phyloP scores from a whole-genome alignment of 2,888 invertebrate genomes.

The Drosophila flavopinicola region DNA sequence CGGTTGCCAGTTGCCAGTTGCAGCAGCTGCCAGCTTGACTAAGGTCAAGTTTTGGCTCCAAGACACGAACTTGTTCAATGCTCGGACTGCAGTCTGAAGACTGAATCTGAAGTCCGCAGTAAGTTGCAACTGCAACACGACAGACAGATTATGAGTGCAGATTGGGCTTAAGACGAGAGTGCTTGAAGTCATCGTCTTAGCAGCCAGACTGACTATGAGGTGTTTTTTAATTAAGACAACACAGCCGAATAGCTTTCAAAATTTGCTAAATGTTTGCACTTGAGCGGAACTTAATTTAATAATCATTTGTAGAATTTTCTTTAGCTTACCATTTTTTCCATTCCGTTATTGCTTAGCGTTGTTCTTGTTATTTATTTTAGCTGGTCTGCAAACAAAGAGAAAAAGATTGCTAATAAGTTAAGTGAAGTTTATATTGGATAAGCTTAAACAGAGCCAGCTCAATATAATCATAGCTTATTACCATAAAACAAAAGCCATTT shows the following conservation, averaged over 20 bases:
- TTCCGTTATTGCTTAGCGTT: conserved; percentile 57
- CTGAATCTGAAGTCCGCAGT: too few species aligned
- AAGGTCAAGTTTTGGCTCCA: conserved; percentile 65
- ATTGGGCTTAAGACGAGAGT: conserved; percentile 1
- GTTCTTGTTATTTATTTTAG: conserved; percentile 13
- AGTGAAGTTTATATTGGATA: conserved; percentile 30
- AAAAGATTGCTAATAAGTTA: conserved; percentile 44
- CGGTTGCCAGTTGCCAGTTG: neutral
- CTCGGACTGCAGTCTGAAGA: neutral
- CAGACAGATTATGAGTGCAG: conserved; percentile 31
- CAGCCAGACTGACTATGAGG: neutral
- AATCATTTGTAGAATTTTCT: neutral
- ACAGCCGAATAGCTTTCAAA: neutral
- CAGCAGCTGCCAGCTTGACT: conserved; percentile 28
- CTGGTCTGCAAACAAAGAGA: conserved; percentile 21
- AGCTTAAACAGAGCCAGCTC: conserved; percentile 9
- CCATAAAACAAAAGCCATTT: conserved; percentile 21
- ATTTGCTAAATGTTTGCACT: neutral
- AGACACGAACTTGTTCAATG: conserved; percentile 8
- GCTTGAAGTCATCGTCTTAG: neutral
- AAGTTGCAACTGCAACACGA: conserved; percentile 18
- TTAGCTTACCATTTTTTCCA: conserved; percentile 75
- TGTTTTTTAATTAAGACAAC: conserved; percentile 28
- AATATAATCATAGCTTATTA: conserved; percentile 12
- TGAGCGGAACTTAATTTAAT: too few species aligned